Evolutionary conservation across 2,888 invertebrate genomes (phyloP), one percentile per base, ranked within the genome.

Genomic region (Pterobdella sp.): DNA sequence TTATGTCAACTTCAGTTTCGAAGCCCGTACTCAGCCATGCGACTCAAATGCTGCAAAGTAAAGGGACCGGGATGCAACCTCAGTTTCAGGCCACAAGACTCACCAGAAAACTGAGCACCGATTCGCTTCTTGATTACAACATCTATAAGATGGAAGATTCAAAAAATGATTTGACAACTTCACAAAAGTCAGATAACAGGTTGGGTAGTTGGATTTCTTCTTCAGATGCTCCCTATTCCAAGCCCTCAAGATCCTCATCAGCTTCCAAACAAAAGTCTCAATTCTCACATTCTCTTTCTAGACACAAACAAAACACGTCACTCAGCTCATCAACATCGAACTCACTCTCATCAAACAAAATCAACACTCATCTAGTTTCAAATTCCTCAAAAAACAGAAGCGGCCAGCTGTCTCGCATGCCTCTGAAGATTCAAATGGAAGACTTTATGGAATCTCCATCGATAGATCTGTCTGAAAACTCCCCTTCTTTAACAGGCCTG

Each of bases 381-480:
- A 71, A 35, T 37, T 52, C 68, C 32, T 65, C 72, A 26, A 42
- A 70, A 31, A 49, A 34, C 42, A 71, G 72, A 31, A 76, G 76
- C 37, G 76, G 81, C 63, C 82, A 82, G 71, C 76, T 82, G 68
- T 79, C 80, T 7, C 80, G 81, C 67, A 81, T 81, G 69, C 82
- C 83, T 18, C 75, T 82, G 72, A 81, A 82, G 76, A 81, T 83
- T 60, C 79, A 81, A 7, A 81, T 81, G 73, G 82, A 82, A 42
- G 82, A 83, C 72, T 83, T 81, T 74, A 79, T 80, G 68, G 79
- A 80, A n/a, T 82, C 81, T 75, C 79, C 77, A 31, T 76, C 78
- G 14, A 77, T 80, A 71, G 72, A 68, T 1, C 1, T 36, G 18
- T 29, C 64, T 14, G 65, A 7, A 1, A 26, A 29, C 29, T 29